Conservation (phyloP, 2,797 vertebrate genomes). For the Pteropus rufus region DNA sequence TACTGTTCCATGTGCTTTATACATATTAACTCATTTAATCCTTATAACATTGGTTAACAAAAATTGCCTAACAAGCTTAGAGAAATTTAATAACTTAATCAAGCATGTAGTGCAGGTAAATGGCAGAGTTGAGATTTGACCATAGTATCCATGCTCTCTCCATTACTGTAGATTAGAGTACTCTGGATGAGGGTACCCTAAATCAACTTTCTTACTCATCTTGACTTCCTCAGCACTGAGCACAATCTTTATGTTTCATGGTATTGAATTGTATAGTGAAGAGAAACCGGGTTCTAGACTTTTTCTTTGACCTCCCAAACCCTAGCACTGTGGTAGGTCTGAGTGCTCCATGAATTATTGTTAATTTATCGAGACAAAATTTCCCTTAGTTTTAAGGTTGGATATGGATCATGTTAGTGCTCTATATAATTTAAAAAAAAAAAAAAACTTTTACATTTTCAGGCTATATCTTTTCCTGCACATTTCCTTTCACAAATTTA, state of each 20-base stretch:
- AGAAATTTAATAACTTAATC: constrained; percentile 1
- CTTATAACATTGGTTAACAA: neutral
- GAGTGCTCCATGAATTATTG: neutral
- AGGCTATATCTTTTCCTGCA: neutral
- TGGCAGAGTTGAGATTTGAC: neutral
- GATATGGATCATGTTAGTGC: neutral
- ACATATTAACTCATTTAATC: neutral
- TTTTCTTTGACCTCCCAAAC: neutral
- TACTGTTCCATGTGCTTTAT: neutral
- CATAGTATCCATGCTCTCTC: neutral
- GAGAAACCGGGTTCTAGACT: neutral
- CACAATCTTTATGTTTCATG: neutral
- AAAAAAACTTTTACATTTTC: neutral
- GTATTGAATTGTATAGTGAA: neutral
- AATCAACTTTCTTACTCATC: neutral
- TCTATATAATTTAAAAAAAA: neutral
- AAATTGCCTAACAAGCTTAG: neutral
- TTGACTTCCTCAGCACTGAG: neutral
- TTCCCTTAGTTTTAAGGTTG: neutral
- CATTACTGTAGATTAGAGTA: neutral
- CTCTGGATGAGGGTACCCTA: neutral
- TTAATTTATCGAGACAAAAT: constrained; percentile 31
- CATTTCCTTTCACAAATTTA: neutral
- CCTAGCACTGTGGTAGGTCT: neutral
- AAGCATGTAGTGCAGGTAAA: neutral